Conservation (phyloP, 2,888 invertebrate species). For the Sinodicranocentrus sp. region DNA sequence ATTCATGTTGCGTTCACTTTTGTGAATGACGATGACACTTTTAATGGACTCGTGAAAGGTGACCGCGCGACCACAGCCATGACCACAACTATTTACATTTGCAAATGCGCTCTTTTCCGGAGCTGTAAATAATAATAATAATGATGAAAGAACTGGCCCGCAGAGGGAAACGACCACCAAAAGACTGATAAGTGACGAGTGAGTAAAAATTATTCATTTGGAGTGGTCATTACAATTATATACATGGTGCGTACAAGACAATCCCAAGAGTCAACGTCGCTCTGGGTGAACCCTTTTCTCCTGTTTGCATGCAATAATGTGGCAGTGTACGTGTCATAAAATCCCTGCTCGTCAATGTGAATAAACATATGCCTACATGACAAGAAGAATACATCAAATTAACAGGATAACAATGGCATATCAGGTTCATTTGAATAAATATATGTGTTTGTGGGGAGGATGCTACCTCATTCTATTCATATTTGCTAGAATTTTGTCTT, state of each 20-base stretch:
- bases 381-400: conserved; percentile 47
- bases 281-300: no score
- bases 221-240: conserved; percentile 33
- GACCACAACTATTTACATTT: conserved; percentile 50
- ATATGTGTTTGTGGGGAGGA: neutral
- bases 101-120: neutral
- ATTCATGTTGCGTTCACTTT: conserved; percentile 7
- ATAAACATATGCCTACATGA: conserved; percentile 22
- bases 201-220: conserved; percentile 23
- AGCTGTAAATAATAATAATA: conserved; percentile 23
- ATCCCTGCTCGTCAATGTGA: no score
- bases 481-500: conserved; percentile 20
- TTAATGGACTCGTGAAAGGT: conserved; percentile 55
- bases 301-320: no score
- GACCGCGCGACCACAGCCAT: conserved; percentile 47
- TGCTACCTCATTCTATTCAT: conserved; percentile 5
- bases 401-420: conserved; percentile 45
- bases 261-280: no score
- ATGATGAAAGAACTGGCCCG: neutral
- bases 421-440: conserved; percentile 6
- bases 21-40: conserved; percentile 54
- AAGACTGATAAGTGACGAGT: conserved; percentile 39
- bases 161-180: conserved; percentile 21
- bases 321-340: no score
- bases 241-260: no score